These are phyloP conservation scores for Paedocypris sp. DNA, from an alignment of 2,113 vertebrate species.

Conservation along the genomic window DNA sequence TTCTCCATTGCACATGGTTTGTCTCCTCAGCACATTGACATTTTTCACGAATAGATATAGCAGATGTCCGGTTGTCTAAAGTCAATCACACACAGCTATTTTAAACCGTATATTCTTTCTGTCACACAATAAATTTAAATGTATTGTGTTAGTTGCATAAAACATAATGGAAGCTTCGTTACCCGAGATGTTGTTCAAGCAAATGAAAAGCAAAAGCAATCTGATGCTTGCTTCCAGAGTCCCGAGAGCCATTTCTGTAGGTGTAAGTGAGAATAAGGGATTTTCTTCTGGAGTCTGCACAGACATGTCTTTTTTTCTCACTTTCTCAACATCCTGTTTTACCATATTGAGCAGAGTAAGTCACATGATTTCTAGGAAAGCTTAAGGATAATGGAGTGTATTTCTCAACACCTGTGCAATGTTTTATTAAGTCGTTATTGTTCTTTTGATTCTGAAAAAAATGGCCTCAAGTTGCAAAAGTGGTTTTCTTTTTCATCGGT, in stretches of 20 bases:
- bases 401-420: slow-evolving; percentile 6
- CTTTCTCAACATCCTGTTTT: slow-evolving; percentile 23
- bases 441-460: too few relatives aligned
- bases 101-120: too few relatives aligned
- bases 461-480: too few relatives aligned
- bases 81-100: background rate
- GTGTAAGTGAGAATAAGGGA: background rate
- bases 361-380: slow-evolving; percentile 41
- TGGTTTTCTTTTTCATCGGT: too few relatives aligned
- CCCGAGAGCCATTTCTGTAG: slow-evolving; percentile 20
- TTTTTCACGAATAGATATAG: slow-evolving; percentile 6
- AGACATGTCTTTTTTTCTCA: background rate
- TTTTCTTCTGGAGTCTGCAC: background rate
- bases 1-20: background rate
- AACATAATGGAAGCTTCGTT: background rate
- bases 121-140: too few relatives aligned
- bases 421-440: background rate
- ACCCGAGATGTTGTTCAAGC: slow-evolving; percentile 9
- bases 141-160: too few relatives aligned
- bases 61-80: slow-evolving; percentile 8
- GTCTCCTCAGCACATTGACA: slow-evolving; percentile 25
- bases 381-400: background rate
- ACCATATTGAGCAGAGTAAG: slow-evolving; percentile 25
- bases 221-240: background rate
- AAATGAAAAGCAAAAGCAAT: background rate